Percentiles rank a stretch among this genome's conserved stretches.
Evolutionary conservation across 1,140 invertebrate genomes (phyloP).

Genomic region (Drosophila micromelanica): DNA sequence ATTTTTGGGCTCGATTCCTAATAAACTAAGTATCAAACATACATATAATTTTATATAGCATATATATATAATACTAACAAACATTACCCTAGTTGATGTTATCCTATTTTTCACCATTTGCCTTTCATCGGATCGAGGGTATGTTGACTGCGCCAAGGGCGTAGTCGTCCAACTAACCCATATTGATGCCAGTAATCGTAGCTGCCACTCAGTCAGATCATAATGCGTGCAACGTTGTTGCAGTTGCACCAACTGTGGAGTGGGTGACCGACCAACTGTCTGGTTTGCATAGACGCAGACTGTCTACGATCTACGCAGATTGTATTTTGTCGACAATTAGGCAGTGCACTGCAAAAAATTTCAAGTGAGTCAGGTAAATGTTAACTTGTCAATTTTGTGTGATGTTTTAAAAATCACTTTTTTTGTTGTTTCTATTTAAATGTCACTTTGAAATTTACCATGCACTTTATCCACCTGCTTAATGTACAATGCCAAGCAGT

Average conservation of each 20-base stretch:
- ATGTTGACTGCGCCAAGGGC: constrained; percentile 35
- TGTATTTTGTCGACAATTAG: constrained; percentile 9
- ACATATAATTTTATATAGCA: too few species aligned
- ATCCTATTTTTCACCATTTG: neutral
- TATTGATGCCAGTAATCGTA: constrained; percentile 2
- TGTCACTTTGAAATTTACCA: neutral
- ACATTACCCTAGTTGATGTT: neutral
- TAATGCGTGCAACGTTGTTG: constrained; percentile 19
- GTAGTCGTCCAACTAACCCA: constrained; percentile 21
- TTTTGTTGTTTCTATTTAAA: too few species aligned
- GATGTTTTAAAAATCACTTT: too few species aligned
- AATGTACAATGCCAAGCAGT: neutral
- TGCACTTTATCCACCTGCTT: neutral
- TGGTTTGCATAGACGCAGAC: neutral
- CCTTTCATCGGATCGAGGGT: neutral
- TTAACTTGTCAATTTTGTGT: too few species aligned
- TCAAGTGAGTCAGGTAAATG: neutral
- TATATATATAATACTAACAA: neutral
- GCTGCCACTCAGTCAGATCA: neutral
- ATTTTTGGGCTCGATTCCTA: too few species aligned
- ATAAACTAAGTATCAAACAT: too few species aligned
- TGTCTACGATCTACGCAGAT: constrained; percentile 5
- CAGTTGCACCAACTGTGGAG: neutral
- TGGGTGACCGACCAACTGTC: constrained; percentile 8
- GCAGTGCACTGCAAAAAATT: constrained; percentile 3